These are phyloP conservation scores for Rhea pennata DNA, from an alignment of 2,113 vertebrate genomes.

Conservation along the genomic window DNA sequence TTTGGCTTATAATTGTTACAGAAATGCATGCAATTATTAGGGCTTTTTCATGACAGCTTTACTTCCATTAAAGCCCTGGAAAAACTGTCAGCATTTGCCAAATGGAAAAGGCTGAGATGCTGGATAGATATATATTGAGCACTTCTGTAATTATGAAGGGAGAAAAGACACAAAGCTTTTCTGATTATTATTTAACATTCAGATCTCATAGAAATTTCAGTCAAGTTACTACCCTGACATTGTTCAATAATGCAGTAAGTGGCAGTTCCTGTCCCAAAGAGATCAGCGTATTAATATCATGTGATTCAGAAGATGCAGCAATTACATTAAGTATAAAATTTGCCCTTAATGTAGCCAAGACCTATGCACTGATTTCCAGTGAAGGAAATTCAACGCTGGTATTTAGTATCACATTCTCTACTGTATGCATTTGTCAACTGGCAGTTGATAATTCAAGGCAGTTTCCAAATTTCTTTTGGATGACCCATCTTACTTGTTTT, in stretches of 20 bases:
- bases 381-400: neutral
- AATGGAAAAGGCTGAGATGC: neutral
- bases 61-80: slow-evolving; percentile 4
- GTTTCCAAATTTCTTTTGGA: neutral
- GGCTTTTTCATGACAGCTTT: neutral
- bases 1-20: neutral
- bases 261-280: neutral
- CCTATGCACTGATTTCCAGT: neutral
- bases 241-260: neutral
- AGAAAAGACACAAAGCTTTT: neutral
- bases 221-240: neutral
- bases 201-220: neutral
- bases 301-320: neutral
- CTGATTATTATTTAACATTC: slow-evolving; percentile 4
- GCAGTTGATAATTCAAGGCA: neutral
- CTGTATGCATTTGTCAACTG: neutral
- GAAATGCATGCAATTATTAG: neutral
- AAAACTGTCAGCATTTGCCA: neutral
- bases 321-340: neutral
- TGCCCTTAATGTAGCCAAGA: neutral
- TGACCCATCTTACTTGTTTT: neutral
- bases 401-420: neutral
- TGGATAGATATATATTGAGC: neutral
- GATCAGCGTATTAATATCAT: neutral
- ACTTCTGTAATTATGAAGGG: neutral